Base-by-base conservation (phyloP, 1,140 invertebrate genomes). In the Solenopsis fugax region DNA sequence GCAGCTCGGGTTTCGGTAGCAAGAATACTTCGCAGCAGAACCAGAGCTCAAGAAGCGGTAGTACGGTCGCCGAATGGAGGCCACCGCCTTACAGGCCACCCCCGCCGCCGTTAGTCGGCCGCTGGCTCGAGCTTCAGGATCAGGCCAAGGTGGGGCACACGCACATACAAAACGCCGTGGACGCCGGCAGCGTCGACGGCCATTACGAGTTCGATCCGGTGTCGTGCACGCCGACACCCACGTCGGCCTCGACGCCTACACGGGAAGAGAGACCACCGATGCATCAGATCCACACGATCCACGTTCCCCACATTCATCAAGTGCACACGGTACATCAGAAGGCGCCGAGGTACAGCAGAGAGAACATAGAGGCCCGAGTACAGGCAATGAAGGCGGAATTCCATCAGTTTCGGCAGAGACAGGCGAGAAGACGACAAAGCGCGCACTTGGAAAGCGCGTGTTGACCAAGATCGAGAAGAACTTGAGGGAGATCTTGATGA, bases 321-420 rank as follows among this genome's bases (percentile, higher is more conserved):
- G 92, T 94, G 9, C 95, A 95, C 81, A 92, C 93, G 4, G 95
- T 94, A 87, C 94, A 94, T 93, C 95, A 96, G 93, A 94, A 95
- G 84, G 92, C 90, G 60, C 92, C 88, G 81, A 91, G 95, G 84
- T 95, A 94, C 90, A 93, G 93, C 84, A 91, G 94, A 86, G 97
- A 98, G 90, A 98, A 98, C 94, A 98, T 98, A 88, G 98, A 98
- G 93, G 98, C 98, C 4, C 96, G 98, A 71, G 98, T 99, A 76
- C 97, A 98, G 89, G 98, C 98, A 48, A 98, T 99, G 97, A 98
- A 99, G 91, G 98, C 99, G 93, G 98, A 99, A 94, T 99, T 99
- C 95, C 97, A 98, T 93, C 97, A 98, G 93, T 99, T 98, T 95
- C 96, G 98, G 76, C 97, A 98, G 92, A 96, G 98, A 56, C 98